Evolutionary conservation across 2,113 vertebrate genomes (phyloP).

Genomic region (Psammodynastes pulverulentus): DNA sequence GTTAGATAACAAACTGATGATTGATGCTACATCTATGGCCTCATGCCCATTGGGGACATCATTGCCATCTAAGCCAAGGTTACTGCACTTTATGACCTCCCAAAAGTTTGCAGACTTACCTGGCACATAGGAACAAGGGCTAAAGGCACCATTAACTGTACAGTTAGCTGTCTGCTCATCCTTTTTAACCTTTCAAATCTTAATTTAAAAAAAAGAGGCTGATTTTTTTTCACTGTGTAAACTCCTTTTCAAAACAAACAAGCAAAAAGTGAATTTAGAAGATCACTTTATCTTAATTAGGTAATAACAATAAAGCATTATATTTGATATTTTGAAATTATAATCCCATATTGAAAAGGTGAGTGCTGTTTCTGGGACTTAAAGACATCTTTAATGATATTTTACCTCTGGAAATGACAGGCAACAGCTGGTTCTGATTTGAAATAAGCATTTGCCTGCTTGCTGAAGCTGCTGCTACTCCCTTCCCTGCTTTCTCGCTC

Average conservation of each 20-base stretch:
- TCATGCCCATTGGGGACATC: slow-evolving; percentile 48
- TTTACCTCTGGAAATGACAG: slow-evolving; percentile 25
- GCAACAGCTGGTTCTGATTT: slow-evolving; percentile 25
- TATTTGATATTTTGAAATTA: slow-evolving; percentile 45
- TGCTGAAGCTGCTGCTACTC: neutral
- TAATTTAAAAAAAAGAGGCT: slow-evolving; percentile 40
- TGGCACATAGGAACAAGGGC: slow-evolving; percentile 69
- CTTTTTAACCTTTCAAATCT: slow-evolving; percentile 71
- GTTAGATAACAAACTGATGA: slow-evolving; percentile 65
- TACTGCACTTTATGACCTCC: slow-evolving; percentile 68
- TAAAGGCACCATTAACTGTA: slow-evolving; percentile 67
- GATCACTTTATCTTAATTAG: slow-evolving; percentile 52
- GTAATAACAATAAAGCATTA: slow-evolving; percentile 45
- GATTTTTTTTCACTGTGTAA: slow-evolving; percentile 64
- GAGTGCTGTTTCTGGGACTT: slow-evolving; percentile 43
- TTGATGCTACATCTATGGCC: slow-evolving; percentile 61
- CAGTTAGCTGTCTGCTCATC: slow-evolving; percentile 72
- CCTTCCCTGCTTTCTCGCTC: neutral
- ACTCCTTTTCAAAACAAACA: slow-evolving; percentile 9
- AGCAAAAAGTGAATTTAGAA: slow-evolving; percentile 43
- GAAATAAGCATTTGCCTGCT: slow-evolving; percentile 23
- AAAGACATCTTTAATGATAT: slow-evolving; percentile 18
- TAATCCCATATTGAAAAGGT: slow-evolving; percentile 36
- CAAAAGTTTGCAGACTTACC: slow-evolving; percentile 63
- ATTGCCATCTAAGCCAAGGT: slow-evolving; percentile 54